Evolutionary conservation across 2,113 vertebrate species (phyloP).

Genomic region (Semicossyphus pulcher): DNA sequence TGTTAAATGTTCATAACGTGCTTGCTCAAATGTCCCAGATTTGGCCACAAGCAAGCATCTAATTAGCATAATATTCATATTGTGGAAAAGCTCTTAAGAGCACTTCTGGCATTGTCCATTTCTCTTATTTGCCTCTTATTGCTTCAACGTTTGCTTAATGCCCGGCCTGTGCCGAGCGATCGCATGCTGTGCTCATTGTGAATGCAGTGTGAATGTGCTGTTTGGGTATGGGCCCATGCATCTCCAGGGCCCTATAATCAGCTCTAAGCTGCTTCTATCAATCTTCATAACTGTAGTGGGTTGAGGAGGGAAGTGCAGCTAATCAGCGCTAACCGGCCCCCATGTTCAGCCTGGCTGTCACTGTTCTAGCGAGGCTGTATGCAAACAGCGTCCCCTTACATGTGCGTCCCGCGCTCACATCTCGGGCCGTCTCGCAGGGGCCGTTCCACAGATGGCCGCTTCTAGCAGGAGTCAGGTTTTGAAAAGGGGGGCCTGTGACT

Average conservation of each 20-base stretch:
- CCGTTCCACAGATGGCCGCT: slow-evolving; percentile 63
- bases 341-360: slow-evolving; percentile 73
- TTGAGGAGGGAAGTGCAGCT: slow-evolving; percentile 78
- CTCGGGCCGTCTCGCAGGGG: slow-evolving; percentile 44
- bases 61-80: slow-evolving; percentile 84
- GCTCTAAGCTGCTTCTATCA: slow-evolving; percentile 83
- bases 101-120: slow-evolving; percentile 76
- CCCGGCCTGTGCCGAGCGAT: slow-evolving; percentile 66
- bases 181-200: slow-evolving; percentile 75
- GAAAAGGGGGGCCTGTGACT: slow-evolving; percentile 68
- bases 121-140: slow-evolving; percentile 75
- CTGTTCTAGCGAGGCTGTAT: slow-evolving; percentile 67
- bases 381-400: slow-evolving; percentile 66
- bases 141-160: slow-evolving; percentile 75
- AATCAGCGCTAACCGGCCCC: slow-evolving; percentile 79
- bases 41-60: slow-evolving; percentile 77
- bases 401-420: slow-evolving; percentile 40
- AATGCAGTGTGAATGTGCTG: slow-evolving; percentile 76
- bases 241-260: slow-evolving; percentile 81
- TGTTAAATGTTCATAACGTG: slow-evolving; percentile 78
- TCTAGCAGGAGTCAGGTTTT: slow-evolving; percentile 55
- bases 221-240: slow-evolving; percentile 77
- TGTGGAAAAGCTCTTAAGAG: slow-evolving; percentile 77
- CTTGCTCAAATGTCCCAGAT: slow-evolving; percentile 72
- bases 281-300: slow-evolving; percentile 82